These are phyloP conservation scores for Myotis brandtii DNA, from an alignment of 2,113 vertebrate genomes.

Conservation along the genomic window DNA sequence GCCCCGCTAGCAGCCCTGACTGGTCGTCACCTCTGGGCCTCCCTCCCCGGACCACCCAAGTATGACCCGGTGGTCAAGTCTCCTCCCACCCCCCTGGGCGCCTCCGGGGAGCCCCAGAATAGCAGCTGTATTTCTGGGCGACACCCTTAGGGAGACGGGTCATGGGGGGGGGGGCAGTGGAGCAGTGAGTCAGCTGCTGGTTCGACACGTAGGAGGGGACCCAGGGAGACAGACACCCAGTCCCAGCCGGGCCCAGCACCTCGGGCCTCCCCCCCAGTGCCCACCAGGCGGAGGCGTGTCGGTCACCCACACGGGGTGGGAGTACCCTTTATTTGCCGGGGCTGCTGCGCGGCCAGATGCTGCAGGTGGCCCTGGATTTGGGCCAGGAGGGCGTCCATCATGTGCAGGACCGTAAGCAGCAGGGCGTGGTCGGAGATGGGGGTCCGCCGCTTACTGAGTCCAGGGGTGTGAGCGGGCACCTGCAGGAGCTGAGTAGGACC, in stretches of 20 bases:
- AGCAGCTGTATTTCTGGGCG: not conserved
- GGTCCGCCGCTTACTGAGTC: not conserved
- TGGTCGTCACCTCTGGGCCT: not conserved
- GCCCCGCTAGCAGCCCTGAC: not conserved
- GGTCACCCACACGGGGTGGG: conserved; percentile 4
- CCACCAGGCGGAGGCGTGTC: not conserved
- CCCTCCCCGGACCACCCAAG: not conserved
- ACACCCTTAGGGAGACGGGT: not conserved
- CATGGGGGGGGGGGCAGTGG: too few species aligned
- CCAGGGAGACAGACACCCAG: not conserved
- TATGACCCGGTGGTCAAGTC: not conserved
- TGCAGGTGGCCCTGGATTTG: conserved; percentile 71
- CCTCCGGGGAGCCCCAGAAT: not conserved
- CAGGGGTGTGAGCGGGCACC: not conserved
- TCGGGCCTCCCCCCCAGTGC: not conserved
- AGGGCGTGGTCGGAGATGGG: conserved; percentile 56
- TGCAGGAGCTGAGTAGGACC: not conserved
- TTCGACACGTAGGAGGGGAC: not conserved
- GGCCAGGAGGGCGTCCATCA: conserved; percentile 77
- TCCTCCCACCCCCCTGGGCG: not conserved
- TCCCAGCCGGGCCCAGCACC: not conserved
- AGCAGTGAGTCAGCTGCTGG: not conserved
- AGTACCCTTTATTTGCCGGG: conserved; percentile 71
- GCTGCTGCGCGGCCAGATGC: not conserved
- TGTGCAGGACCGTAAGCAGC: conserved; percentile 64